These are phyloP conservation scores for Tachystola acroxantha DNA, from an alignment of 2,888 invertebrate genomes.

Conservation along the genomic window DNA sequence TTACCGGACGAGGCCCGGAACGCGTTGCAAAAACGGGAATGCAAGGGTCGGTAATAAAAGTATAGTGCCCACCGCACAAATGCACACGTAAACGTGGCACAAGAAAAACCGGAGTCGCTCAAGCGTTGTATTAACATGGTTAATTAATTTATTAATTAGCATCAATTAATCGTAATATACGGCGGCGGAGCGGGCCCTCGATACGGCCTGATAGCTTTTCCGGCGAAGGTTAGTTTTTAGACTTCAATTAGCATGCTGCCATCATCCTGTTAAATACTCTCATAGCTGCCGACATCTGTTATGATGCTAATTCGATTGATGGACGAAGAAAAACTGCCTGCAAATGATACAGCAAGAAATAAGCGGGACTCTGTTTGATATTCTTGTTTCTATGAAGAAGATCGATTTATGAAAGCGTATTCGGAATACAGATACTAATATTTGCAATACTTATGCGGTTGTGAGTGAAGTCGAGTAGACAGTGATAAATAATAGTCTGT, in stretches of 20 bases:
- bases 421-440: slow-evolving; percentile 48
- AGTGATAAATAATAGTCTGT: slow-evolving; percentile 67
- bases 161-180: slow-evolving; percentile 68
- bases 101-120: slow-evolving; percentile 55
- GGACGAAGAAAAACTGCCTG: slow-evolving; percentile 27
- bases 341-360: slow-evolving; percentile 30
- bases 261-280: slow-evolving; percentile 39
- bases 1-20: slow-evolving; percentile 32
- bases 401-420: slow-evolving; percentile 30
- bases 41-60: slow-evolving; percentile 45
- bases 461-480: slow-evolving; percentile 40
- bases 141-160: slow-evolving; percentile 75
- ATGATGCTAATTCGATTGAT: slow-evolving; percentile 23
- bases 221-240: slow-evolving; percentile 51
- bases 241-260: slow-evolving; percentile 41
- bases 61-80: slow-evolving; percentile 24
- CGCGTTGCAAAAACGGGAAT: slow-evolving; percentile 50
- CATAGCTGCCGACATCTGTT: slow-evolving; percentile 42
- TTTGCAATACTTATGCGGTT: slow-evolving; percentile 40
- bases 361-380: slow-evolving; percentile 39
- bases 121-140: slow-evolving; percentile 66
- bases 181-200: slow-evolving; percentile 42
- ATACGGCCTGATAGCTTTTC: slow-evolving; percentile 59
- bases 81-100: slow-evolving; percentile 23
- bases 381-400: slow-evolving; percentile 38